A percentile compares a stretch with the other conserved stretches of the same genome.
These are phyloP conservation scores for Acleris holmiana DNA, from an alignment of 2,888 invertebrate species.

Conservation along the genomic window DNA sequence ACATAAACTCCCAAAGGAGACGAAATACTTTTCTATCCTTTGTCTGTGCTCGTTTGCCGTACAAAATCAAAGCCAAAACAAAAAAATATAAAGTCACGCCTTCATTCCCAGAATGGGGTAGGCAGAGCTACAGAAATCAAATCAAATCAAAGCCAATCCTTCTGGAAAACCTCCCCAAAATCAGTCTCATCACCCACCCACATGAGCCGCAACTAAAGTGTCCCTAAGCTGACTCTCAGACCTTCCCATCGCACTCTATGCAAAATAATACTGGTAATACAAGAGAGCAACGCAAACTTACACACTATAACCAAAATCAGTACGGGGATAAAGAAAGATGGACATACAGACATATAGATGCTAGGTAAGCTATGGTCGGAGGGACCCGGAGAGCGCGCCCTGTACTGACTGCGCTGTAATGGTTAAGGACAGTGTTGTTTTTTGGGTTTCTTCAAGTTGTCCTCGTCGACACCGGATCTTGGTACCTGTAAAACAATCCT, in stretches of 20 bases:
- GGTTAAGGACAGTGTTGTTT: conserved; percentile 90
- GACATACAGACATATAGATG: conserved; percentile 20
- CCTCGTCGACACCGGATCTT: conserved; percentile 87
- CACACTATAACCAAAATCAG: conserved; percentile 32
- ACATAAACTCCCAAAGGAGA: no score
- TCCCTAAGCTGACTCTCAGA: conserved; percentile 11
- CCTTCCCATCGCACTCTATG: conserved; percentile 14
- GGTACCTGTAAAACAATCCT: conserved; percentile 57
- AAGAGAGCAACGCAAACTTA: conserved; percentile 19
- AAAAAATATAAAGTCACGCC: no score
- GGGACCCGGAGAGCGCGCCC: conserved; percentile 59
- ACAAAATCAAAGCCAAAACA: no score
- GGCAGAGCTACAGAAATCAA: no score
- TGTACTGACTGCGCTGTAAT: conserved; percentile 76
- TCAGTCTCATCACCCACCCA: background rate
- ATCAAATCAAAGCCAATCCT: no score
- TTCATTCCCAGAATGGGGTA: no score
- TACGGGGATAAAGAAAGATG: conserved; percentile 24
- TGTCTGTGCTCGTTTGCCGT: no score
- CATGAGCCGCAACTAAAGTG: conserved; percentile 18
- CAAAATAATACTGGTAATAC: conserved; percentile 27
- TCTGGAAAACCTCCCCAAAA: background rate
- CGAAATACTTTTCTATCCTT: no score
- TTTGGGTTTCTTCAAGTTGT: conserved; percentile 91
- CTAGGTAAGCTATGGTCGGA: conserved; percentile 52